These are phyloP conservation scores for Gallinago undulata DNA, from an alignment of 2,113 vertebrate genomes.

Conservation along the genomic window DNA sequence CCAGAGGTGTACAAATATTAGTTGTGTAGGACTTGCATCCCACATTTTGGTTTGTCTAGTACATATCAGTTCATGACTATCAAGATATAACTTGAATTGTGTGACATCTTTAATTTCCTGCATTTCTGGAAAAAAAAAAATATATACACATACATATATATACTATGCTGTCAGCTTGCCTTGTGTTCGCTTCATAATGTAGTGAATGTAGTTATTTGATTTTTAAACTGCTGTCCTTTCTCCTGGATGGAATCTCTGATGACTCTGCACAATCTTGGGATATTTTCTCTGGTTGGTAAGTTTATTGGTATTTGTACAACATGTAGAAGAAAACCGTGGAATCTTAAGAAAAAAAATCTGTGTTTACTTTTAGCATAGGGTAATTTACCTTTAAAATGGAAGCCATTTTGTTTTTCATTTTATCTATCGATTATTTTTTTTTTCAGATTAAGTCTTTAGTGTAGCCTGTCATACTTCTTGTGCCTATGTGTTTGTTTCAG, in stretches of 20 bases:
- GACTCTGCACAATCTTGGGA: slow-evolving; percentile 68
- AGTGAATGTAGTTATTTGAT: slow-evolving; percentile 82
- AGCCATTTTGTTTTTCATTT: background rate
- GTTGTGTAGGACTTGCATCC: background rate
- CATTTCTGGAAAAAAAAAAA: background rate
- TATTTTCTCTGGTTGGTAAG: slow-evolving; percentile 78
- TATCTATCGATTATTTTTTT: background rate
- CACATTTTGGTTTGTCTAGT: background rate
- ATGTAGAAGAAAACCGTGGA: slow-evolving; percentile 57
- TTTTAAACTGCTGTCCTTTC: slow-evolving; percentile 81
- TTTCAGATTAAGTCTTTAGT: background rate
- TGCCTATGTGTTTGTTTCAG: background rate
- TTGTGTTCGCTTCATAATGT: slow-evolving; percentile 69
- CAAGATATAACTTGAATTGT: background rate
- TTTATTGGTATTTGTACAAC: slow-evolving; percentile 73
- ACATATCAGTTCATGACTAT: background rate
- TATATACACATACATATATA: background rate
- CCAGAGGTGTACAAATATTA: background rate
- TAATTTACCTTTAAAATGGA: background rate
- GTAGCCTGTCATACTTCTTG: slow-evolving; percentile 28
- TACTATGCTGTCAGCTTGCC: slow-evolving; percentile 51
- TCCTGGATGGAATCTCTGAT: slow-evolving; percentile 74
- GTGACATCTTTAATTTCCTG: background rate
- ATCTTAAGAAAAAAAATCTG: background rate
- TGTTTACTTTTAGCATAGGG: slow-evolving; percentile 33